A percentile compares a stretch with the other conserved stretches of the same genome.
phyloP scores from a whole-genome alignment of 2,797 vertebrate genomes.

The Martes flavigula region DNA sequence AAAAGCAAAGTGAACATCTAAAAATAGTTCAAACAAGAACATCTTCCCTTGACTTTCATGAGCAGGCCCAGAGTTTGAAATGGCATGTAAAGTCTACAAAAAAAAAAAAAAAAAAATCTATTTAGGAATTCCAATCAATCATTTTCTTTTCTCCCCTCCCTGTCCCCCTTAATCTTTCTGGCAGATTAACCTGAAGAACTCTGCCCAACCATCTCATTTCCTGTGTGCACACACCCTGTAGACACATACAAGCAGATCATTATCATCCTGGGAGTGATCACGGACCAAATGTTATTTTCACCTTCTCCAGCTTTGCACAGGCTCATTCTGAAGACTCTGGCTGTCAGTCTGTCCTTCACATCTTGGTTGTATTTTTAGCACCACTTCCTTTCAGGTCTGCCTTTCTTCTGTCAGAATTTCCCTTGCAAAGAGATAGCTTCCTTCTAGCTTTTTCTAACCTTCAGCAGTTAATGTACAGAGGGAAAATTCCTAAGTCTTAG shows the following conservation, averaged over 20 bases:
- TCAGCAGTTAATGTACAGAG: neutral
- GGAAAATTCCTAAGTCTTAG: neutral
- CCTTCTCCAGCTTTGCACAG: neutral
- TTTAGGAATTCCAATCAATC: slow-evolving; percentile 42
- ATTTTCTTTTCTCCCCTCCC: slow-evolving; percentile 46
- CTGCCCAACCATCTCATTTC: slow-evolving; percentile 31
- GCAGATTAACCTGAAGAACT: slow-evolving; percentile 20
- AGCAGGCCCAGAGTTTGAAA: slow-evolving; percentile 46
- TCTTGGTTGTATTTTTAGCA: slow-evolving; percentile 10
- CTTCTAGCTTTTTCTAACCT: neutral
- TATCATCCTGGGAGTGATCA: neutral
- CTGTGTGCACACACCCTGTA: slow-evolving; percentile 32
- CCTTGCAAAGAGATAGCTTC: neutral
- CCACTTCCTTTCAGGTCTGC: slow-evolving; percentile 8
- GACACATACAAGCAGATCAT: slow-evolving; percentile 44
- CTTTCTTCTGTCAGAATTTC: neutral
- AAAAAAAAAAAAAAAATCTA: neutral
- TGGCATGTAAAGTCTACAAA: neutral
- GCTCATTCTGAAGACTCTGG: slow-evolving; percentile 2
- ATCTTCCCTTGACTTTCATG: slow-evolving; percentile 17
- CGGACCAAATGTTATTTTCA: neutral
- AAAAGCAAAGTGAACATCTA: slow-evolving; percentile 55
- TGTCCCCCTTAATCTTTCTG: slow-evolving; percentile 18
- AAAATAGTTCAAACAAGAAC: slow-evolving; percentile 57
- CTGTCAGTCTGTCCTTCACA: neutral